Evolutionary conservation across 2,888 invertebrate genomes (phyloP).

Genomic region (Drosophila stalkeri): DNA sequence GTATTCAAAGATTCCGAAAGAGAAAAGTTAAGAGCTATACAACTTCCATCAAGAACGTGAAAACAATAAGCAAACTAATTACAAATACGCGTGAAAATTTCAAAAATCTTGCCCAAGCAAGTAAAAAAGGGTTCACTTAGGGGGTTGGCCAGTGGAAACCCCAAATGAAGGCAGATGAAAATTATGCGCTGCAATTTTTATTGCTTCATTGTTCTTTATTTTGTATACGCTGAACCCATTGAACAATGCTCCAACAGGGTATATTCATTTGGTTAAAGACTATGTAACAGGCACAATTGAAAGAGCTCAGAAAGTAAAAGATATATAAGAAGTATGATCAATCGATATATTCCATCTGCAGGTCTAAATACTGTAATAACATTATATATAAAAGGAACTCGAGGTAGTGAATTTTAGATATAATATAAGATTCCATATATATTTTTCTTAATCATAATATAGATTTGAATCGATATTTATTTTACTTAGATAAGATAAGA

Average conservation of each 20-base stretch:
- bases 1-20: background rate
- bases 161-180: slow-evolving; percentile 65
- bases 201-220: slow-evolving; percentile 77
- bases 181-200: slow-evolving; percentile 82
- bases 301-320: background rate
- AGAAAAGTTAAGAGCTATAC: slow-evolving; percentile 6
- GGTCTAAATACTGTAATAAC: too few species aligned
- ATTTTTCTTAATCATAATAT: too few species aligned
- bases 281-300: background rate
- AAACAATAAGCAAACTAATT: slow-evolving; percentile 76
- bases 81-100: slow-evolving; percentile 79
- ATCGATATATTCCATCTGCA: too few species aligned
- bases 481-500: background rate
- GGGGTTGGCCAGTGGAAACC: slow-evolving; percentile 16
- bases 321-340: too few species aligned
- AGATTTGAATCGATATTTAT: too few species aligned
- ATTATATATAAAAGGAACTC: too few species aligned
- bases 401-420: too few species aligned
- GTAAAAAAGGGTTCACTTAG: slow-evolving; percentile 63
- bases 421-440: too few species aligned
- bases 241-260: background rate
- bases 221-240: slow-evolving; percentile 4
- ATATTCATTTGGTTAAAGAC: background rate
- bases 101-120: slow-evolving; percentile 38
- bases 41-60: slow-evolving; percentile 11